Evolutionary conservation across 2,888 invertebrate genomes (phyloP).

Genomic region (Clanis bilineata): DNA sequence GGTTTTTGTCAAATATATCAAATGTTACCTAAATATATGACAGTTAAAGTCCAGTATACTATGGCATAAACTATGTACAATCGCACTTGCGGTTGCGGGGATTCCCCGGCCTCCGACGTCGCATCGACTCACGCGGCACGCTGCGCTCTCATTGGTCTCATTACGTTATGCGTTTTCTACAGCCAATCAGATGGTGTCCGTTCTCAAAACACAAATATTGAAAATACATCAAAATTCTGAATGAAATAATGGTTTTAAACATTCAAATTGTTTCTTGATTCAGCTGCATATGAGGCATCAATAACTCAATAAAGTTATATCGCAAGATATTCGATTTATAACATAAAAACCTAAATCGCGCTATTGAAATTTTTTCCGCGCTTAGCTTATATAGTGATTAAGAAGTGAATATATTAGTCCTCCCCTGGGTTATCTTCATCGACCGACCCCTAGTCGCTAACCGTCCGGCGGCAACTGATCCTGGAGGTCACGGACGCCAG

Average conservation of each 20-base stretch:
- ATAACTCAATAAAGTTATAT: background rate
- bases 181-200: background rate
- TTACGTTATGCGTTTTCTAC: background rate
- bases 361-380: background rate
- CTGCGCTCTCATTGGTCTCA: too few species aligned
- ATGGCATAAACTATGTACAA: too few species aligned
- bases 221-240: background rate
- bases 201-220: background rate
- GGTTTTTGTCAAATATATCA: too few species aligned
- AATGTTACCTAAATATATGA: too few species aligned
- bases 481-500: background rate
- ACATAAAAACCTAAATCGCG: background rate
- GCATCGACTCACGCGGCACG: too few species aligned
- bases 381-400: background rate
- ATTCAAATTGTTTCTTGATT: background rate
- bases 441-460: background rate
- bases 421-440: slow-evolving; percentile 7
- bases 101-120: too few species aligned
- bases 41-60: too few species aligned
- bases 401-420: background rate
- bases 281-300: background rate
- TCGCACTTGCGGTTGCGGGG: too few species aligned
- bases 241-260: background rate
- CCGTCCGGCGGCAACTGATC: background rate
- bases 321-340: background rate